Base-by-base conservation (phyloP, 53 echinoderm and acorn worm genomes). In the Antedon mediterranea region DNA sequence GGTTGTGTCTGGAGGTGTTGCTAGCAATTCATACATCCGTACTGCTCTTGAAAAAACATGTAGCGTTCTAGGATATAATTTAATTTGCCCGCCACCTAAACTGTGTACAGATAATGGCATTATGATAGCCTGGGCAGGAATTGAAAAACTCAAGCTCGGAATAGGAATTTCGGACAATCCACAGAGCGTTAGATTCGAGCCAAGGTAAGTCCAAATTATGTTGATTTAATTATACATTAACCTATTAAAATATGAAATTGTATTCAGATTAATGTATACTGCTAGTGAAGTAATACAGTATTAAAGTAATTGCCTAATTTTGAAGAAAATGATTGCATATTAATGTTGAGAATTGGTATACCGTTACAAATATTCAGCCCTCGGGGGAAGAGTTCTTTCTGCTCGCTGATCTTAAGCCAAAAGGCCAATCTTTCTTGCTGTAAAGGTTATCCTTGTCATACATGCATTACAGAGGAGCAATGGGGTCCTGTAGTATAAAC, bases 121-220 rank as follows among this genome's bases (percentile, higher is more conserved):
- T 6, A 98, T 98, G 98, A 92, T 98, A 71, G 98, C 98, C 15
- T 98, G 98, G 98, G 92, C 98, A 73, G 98, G 98, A 1, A 90
- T 98, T 84, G 98, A 98, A 74, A 85, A 85, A 70, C 82, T 92
- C 23, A 92, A 85, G 33, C 88, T 83, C 29, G 98, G 90, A 0
- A 77, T 90, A 18, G 98, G 92, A 9, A 80, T 90, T 32, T 85
- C 84, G 29, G 76, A 84, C 4, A 86, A 92, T 82, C 90, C 92
- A n/a, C 92, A 92, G 70, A 76, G 74, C 32, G 77, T 98, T 30
- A 81, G 88, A 73, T 98, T 80, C 76, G 92, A 98, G 84, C 98
- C 98, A 80, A 92, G 88, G 98, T 92, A 85, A 85, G 81, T 79
- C 11, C 37, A 37, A 37, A 18, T 57, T 57, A 26, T 57, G 23